Conservation (phyloP, 2,797 vertebrate species). For the Poecilia gillii region DNA sequence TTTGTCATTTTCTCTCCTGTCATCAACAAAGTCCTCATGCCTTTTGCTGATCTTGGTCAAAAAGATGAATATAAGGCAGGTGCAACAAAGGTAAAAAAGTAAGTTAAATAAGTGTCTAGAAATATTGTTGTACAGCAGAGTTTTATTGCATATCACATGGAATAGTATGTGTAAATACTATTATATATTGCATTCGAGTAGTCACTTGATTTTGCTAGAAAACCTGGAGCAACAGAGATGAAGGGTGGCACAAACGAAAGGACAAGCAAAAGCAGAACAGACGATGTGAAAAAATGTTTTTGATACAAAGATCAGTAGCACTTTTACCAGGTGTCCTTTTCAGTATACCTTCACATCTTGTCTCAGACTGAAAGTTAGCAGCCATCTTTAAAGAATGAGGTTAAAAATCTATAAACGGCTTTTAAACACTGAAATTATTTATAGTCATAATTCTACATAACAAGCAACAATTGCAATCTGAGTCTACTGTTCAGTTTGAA, state of each 20-base stretch:
- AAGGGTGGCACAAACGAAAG: neutral
- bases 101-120: neutral
- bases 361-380: neutral
- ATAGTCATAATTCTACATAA: neutral
- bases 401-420: neutral
- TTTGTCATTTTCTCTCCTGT: neutral
- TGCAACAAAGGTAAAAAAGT: neutral
- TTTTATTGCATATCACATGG: neutral
- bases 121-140: neutral
- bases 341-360: neutral
- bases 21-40: neutral
- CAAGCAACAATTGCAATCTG: neutral
- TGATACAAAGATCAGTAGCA: neutral
- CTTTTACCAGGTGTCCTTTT: neutral
- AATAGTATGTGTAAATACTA: neutral
- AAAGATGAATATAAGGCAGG: neutral
- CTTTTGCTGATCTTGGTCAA: neutral
- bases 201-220: neutral
- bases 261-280: neutral
- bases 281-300: neutral
- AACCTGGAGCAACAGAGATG: neutral
- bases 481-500: neutral
- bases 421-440: neutral
- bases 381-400: neutral
- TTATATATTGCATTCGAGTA: neutral